Conservation (phyloP, 1,140 invertebrate species). For the Achroia grisella region DNA sequence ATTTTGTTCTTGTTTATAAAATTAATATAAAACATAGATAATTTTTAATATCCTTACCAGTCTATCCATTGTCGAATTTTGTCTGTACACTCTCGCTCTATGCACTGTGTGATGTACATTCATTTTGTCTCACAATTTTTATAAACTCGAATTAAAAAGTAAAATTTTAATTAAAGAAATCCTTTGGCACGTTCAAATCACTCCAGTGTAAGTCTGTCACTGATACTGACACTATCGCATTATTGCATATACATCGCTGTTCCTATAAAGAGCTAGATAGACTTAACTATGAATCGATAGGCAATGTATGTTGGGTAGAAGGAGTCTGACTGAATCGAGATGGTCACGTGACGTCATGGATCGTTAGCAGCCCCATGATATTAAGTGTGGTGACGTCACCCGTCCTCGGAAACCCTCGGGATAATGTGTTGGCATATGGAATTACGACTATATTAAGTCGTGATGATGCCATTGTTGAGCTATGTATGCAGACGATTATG, state of each 20-base stretch:
- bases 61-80: constrained; percentile 37
- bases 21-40: constrained; percentile 9
- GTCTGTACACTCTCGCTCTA: constrained; percentile 31
- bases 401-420: constrained; percentile 23
- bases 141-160: background rate
- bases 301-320: constrained; percentile 20
- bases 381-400: constrained; percentile 42
- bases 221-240: constrained; percentile 24
- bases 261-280: constrained; percentile 14
- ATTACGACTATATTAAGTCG: constrained; percentile 5
- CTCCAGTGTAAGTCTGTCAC: constrained; percentile 33
- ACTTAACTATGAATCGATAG: constrained; percentile 17
- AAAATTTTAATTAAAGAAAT: constrained; percentile 6
- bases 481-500: too few relatives aligned
- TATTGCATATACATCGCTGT: constrained; percentile 24
- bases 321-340: constrained; percentile 27
- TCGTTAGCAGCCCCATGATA: constrained; percentile 37
- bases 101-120: constrained; percentile 49
- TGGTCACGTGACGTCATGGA: constrained; percentile 48
- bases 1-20: background rate
- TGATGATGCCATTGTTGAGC: background rate
- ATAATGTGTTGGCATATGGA: background rate
- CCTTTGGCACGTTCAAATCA: constrained; percentile 35
- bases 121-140: constrained; percentile 28
- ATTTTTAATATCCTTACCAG: constrained; percentile 31